These are phyloP conservation scores for Cyanoderma ruficeps DNA, from an alignment of 2,113 vertebrate genomes.

Conservation along the genomic window DNA sequence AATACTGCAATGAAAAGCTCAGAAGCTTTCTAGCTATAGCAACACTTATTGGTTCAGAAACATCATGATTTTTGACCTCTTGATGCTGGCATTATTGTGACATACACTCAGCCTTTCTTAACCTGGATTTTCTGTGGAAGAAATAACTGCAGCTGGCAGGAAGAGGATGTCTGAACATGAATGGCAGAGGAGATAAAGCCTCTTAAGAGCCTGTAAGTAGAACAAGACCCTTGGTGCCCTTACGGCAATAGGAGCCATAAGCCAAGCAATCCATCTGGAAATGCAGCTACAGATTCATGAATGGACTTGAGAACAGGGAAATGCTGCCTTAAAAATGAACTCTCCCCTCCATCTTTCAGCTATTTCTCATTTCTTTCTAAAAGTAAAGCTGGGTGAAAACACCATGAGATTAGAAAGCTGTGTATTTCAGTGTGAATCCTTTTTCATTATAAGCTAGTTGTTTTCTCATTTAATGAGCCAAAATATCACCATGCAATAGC, in stretches of 20 bases:
- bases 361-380: neutral
- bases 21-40: neutral
- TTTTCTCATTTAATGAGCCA: neutral
- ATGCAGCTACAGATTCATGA: neutral
- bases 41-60: neutral
- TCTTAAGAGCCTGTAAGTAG: neutral
- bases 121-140: neutral
- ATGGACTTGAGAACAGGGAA: neutral
- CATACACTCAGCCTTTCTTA: constrained; percentile 11
- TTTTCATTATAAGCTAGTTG: neutral
- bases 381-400: neutral
- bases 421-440: neutral
- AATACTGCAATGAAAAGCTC: neutral
- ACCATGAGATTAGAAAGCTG: neutral
- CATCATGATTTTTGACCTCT: neutral
- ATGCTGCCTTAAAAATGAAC: neutral
- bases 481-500: neutral
- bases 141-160: neutral
- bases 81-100: neutral
- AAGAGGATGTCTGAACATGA: neutral
- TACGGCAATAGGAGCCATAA: neutral
- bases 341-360: neutral
- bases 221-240: neutral
- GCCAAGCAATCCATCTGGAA: neutral
- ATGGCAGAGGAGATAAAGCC: neutral